phyloP scores from a whole-genome alignment of 1,140 invertebrate species.

The Wiebesia pumilae region DNA sequence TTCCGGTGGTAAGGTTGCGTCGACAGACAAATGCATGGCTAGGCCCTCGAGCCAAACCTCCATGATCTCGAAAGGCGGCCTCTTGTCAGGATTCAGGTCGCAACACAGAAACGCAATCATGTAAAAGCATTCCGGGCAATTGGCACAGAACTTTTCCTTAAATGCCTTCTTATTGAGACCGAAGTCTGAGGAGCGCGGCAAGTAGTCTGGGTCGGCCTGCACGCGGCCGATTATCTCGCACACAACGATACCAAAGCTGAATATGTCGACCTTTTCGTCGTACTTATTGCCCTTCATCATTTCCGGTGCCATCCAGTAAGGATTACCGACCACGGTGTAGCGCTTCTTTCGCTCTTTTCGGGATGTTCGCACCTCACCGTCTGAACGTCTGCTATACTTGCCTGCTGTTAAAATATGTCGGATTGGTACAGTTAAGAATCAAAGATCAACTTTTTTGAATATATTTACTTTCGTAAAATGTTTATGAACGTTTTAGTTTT shows the following conservation, averaged over 20 bases:
- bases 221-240: conserved; percentile 97
- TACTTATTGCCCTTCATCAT: conserved; percentile 98
- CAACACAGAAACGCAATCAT: conserved; percentile 92
- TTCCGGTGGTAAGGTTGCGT: conserved; percentile 79
- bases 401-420: conserved; percentile 39
- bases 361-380: conserved; percentile 66
- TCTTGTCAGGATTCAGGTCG: conserved; percentile 90
- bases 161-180: conserved; percentile 92
- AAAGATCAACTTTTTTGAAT: no score
- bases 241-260: conserved; percentile 96
- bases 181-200: conserved; percentile 92
- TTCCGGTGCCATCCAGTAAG: conserved; percentile 99
- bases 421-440: no score
- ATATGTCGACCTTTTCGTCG: conserved; percentile 97
- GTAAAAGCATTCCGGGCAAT: conserved; percentile 91
- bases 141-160: conserved; percentile 89
- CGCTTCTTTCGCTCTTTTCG: conserved; percentile 81
- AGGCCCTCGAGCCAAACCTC: conserved; percentile 88
- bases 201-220: conserved; percentile 92
- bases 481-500: no score
- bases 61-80: conserved; percentile 90
- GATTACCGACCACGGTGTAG: conserved; percentile 92
- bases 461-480: no score
- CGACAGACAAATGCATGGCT: conserved; percentile 82
- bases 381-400: conserved; percentile 67